phyloP scores from a whole-genome alignment of 2,888 invertebrate species.

The Luperina testacea region DNA sequence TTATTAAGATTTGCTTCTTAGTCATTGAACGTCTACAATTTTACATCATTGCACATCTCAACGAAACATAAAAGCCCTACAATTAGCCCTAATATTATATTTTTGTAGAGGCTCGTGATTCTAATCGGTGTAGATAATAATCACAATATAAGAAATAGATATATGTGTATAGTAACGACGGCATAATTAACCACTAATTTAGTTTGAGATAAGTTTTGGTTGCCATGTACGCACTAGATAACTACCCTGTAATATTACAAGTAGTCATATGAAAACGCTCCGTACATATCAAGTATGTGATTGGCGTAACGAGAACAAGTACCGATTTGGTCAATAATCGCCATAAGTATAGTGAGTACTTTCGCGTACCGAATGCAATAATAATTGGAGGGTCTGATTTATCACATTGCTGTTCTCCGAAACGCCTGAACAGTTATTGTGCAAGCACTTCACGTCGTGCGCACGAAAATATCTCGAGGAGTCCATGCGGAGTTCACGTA shows the following conservation, averaged over 20 bases:
- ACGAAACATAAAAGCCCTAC: not conserved
- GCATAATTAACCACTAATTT: conserved; percentile 10
- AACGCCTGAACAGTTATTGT: conserved; percentile 88
- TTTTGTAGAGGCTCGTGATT: conserved; percentile 6
- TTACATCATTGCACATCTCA: not conserved
- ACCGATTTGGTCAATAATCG: conserved; percentile 89
- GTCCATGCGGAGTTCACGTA: conserved; percentile 85
- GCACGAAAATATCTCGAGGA: conserved; percentile 88
- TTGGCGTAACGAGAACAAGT: conserved; percentile 87
- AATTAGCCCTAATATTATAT: conserved; percentile 1
- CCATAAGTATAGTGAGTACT: conserved; percentile 87
- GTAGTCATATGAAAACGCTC: conserved; percentile 36
- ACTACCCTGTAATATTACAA: conserved; percentile 23
- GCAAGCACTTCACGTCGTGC: conserved; percentile 88
- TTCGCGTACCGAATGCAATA: conserved; percentile 88
- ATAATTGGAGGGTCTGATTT: conserved; percentile 90
- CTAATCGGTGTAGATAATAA: not conserved
- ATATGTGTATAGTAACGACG: not conserved
- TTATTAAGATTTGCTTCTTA: not conserved
- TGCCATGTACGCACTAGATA: not conserved
- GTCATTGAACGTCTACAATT: not conserved
- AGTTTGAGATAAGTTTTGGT: conserved; percentile 16
- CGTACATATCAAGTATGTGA: conserved; percentile 74
- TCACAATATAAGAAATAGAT: not conserved
- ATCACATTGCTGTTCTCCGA: conserved; percentile 89